Evolutionary conservation across 1,140 invertebrate species (phyloP), one percentile per base, ranked within the genome.

Genomic region (Drosophila lini): DNA sequence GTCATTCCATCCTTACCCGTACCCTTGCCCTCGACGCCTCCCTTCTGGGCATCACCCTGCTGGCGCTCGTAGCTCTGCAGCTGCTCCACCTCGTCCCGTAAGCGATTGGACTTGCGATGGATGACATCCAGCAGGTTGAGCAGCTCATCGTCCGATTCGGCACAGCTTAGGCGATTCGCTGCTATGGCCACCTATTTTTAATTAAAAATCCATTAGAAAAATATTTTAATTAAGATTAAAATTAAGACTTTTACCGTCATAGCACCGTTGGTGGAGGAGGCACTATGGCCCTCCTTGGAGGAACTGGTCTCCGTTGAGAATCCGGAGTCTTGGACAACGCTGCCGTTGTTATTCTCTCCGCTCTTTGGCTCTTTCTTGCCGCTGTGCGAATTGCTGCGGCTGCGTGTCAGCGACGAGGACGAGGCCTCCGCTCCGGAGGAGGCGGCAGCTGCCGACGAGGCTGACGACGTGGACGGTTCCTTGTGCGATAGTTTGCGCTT

Each of bases 41-140:
- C 42, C 38, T 38, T 62, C 8, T 60, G 50, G 36, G 41, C 52
- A 40, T 65, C 64, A 1, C 47, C 67, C 44, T 76, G 61, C 31
- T 78, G 64, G 13, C 83, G 67, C 50, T 91, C 90, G 45, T 85
- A 91, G 53, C 73, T 88, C 56, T 93, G 84, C 42, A 93, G 75
- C 60, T 94, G 93, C 68, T 96, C 95, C 19, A 96, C 95, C 83
- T 97, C 96, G 63, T 96, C 95, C 67, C 96, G 94, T 75, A 97
- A 93, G 41, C 95, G 93, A 16, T 95, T 95, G 13, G 96, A 96
- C 79, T 97, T 96, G 28, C 95, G 93, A 73, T 97, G 96, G 77
- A 97, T 97, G 71, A 97, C 95, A 88, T 98, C 97, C 55, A 98
- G 93, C 31, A 97, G 93, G 74, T 96, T 96, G 95, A 96, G 97